Evolutionary conservation across 2,797 vertebrate genomes (phyloP).

Genomic region (Holocentrus rufus): DNA sequence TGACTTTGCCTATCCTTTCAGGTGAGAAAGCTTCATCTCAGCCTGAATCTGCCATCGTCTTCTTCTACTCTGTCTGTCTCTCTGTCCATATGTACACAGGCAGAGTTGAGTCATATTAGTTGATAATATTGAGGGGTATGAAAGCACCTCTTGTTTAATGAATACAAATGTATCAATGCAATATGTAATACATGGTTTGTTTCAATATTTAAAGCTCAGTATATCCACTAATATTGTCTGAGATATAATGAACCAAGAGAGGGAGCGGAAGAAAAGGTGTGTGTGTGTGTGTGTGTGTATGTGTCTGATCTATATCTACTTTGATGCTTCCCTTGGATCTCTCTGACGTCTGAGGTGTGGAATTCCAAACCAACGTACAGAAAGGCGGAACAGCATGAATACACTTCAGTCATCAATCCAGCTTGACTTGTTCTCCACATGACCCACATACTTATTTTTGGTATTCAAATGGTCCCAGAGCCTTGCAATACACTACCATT

Average conservation of each 20-base stretch:
- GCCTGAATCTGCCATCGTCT: too few relatives aligned
- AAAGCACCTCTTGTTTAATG: not conserved
- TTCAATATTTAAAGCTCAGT: too few relatives aligned
- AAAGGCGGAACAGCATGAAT: too few relatives aligned
- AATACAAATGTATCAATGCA: not conserved
- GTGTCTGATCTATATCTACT: not conserved
- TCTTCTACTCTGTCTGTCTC: not conserved
- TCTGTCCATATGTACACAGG: not conserved
- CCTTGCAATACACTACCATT: too few relatives aligned
- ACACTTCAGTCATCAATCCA: too few relatives aligned
- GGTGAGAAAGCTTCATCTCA: conserved; percentile 79
- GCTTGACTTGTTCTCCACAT: too few relatives aligned
- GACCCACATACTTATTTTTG: too few relatives aligned
- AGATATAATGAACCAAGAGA: not conserved
- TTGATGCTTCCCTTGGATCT: too few relatives aligned
- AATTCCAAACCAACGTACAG: too few relatives aligned
- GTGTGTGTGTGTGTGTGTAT: not conserved
- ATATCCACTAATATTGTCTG: too few relatives aligned
- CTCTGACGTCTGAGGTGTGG: too few relatives aligned
- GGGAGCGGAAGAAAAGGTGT: not conserved
- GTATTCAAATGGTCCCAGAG: too few relatives aligned
- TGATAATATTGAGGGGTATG: not conserved
- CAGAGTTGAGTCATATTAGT: not conserved
- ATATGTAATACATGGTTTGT: not conserved
- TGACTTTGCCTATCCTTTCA: conserved; percentile 95